Evolutionary conservation across 2,888 invertebrate genomes (phyloP).

Genomic region (Limnephilus auricula): DNA sequence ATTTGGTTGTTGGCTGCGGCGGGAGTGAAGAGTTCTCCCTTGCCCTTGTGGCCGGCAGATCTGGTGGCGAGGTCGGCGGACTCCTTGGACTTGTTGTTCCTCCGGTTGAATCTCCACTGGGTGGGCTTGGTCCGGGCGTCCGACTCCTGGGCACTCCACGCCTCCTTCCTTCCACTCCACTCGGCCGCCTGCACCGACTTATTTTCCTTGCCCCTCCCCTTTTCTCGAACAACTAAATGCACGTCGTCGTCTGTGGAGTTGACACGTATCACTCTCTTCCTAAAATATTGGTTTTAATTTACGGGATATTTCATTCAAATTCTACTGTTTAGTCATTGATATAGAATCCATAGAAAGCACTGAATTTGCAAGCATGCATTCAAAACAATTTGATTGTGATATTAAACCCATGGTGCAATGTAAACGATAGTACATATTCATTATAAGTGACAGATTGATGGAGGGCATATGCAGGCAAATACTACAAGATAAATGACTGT

Average conservation of each 20-base stretch:
- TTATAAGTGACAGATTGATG: not conserved
- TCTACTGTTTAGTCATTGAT: conserved; percentile 52
- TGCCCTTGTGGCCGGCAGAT: conserved; percentile 68
- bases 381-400: not conserved
- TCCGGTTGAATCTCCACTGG: conserved; percentile 86
- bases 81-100: conserved; percentile 78
- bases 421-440: not conserved
- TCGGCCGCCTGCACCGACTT: conserved; percentile 87
- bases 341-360: not conserved
- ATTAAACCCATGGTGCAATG: not conserved
- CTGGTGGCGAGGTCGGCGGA: conserved; percentile 73
- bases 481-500: not conserved
- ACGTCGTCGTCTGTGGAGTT: conserved; percentile 86
- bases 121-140: conserved; percentile 83
- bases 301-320: conserved; percentile 65
- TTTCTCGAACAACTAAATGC: conserved; percentile 85
- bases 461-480: too few species aligned
- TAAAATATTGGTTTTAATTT: conserved; percentile 76
- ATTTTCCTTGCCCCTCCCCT: conserved; percentile 83
- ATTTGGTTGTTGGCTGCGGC: conserved; percentile 73
- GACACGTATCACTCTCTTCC: conserved; percentile 86
- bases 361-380: not conserved
- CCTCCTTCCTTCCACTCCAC: conserved; percentile 87
- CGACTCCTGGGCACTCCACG: conserved; percentile 89
- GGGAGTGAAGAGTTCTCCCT: conserved; percentile 74